Percentiles rank a stretch among this genome's conserved stretches.
These are phyloP conservation scores for Anoplopoma fimbria DNA, from an alignment of 2,113 vertebrate genomes.

Conservation along the genomic window DNA sequence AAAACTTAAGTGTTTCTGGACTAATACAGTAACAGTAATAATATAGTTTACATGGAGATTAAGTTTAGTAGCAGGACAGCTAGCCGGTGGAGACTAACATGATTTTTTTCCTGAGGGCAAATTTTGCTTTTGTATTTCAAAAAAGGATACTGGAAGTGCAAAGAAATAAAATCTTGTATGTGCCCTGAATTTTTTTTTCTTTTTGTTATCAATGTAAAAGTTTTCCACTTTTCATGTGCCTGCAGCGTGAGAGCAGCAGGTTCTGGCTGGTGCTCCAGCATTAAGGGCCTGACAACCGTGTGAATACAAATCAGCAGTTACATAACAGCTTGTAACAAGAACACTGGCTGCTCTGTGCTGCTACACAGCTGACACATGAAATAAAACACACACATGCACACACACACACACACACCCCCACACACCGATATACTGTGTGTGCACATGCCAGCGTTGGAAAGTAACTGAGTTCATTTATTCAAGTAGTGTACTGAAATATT, in stretches of 20 bases:
- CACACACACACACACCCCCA: background rate
- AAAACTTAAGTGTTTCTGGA: background rate
- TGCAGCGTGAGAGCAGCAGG: slow-evolving; percentile 5
- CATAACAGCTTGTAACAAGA: slow-evolving; percentile 36
- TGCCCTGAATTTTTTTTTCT: background rate
- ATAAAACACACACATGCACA: background rate
- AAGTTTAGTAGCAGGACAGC: background rate
- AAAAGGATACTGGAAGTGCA: background rate
- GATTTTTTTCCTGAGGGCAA: background rate
- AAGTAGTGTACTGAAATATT: background rate
- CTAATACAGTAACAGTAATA: background rate
- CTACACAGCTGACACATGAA: background rate
- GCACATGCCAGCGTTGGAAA: background rate
- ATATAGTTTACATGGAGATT: background rate
- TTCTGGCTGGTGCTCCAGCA: background rate
- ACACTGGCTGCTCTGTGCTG: slow-evolving; percentile 56
- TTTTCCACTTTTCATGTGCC: background rate
- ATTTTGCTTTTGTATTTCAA: background rate
- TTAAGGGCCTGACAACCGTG: background rate
- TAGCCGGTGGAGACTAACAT: background rate
- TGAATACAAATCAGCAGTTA: slow-evolving; percentile 66
- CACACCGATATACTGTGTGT: background rate
- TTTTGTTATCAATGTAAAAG: background rate
- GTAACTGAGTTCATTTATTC: background rate
- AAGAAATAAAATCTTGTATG: background rate